phyloP scores from a whole-genome alignment of 23 tunicate species.

The Styela clava region DNA sequence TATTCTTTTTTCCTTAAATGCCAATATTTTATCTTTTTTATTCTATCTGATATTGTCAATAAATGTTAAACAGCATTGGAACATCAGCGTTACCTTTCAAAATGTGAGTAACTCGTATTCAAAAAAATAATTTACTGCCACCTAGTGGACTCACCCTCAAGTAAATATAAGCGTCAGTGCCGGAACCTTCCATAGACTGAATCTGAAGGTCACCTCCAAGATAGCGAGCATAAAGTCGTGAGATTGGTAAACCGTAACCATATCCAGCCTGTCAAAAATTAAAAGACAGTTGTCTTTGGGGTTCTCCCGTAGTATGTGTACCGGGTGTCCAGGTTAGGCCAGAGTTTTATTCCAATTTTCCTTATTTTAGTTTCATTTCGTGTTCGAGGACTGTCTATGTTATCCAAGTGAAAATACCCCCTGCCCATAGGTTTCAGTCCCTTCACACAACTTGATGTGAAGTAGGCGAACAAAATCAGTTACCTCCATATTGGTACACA shows the following conservation, averaged over 20 bases:
- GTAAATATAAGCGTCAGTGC: slow-evolving; percentile 94
- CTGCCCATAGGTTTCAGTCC: not conserved
- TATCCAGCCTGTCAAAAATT: slow-evolving; percentile 77
- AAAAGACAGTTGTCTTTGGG: too few species aligned
- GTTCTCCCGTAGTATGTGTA: too few species aligned
- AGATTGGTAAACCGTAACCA: slow-evolving; percentile 96
- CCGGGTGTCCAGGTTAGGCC: too few species aligned
- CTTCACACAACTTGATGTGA: not conserved
- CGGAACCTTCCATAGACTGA: slow-evolving; percentile 96
- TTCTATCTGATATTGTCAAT: not conserved
- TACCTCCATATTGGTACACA: too few species aligned
- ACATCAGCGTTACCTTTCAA: not conserved
- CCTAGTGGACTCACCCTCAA: slow-evolving; percentile 52
- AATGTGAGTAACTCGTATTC: too few species aligned
- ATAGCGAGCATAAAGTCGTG: slow-evolving; percentile 93
- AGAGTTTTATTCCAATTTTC: not conserved
- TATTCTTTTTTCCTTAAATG: too few species aligned
- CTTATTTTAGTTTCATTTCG: not conserved
- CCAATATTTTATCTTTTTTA: not conserved
- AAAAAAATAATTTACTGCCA: not conserved
- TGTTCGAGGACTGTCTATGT: too few species aligned
- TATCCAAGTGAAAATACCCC: not conserved
- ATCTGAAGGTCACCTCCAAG: slow-evolving; percentile 94
- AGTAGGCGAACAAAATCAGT: too few species aligned
- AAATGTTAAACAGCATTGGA: too few species aligned